A percentile compares a stretch with the other conserved stretches of the same genome.
These are phyloP conservation scores for Hypanus sabinus DNA, from an alignment of 2,113 vertebrate species.

Conservation along the genomic window DNA sequence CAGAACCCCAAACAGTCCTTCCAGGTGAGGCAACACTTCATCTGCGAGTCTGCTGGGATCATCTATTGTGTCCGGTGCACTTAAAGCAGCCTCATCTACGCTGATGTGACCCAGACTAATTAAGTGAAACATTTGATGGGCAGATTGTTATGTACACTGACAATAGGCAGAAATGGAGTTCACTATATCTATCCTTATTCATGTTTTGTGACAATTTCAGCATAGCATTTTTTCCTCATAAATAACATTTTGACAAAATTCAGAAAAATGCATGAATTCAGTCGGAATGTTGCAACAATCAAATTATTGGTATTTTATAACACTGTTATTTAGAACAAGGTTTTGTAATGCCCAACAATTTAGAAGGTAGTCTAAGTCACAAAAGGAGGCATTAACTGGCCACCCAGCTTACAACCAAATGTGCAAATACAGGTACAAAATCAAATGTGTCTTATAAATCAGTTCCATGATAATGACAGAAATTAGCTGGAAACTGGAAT, in stretches of 20 bases:
- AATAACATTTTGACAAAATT: neutral
- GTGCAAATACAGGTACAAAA: neutral
- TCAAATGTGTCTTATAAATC: neutral
- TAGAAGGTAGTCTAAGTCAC: neutral
- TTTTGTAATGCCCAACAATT: neutral
- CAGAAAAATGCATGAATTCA: neutral
- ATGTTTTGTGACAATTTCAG: neutral
- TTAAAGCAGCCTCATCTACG: too few relatives aligned
- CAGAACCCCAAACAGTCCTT: too few relatives aligned
- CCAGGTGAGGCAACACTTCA: too few relatives aligned
- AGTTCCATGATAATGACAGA: neutral
- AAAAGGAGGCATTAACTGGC: neutral
- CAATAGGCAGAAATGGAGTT: neutral
- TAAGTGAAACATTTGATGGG: neutral
- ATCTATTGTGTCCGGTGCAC: too few relatives aligned
- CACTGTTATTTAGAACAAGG: neutral
- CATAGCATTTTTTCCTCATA: neutral
- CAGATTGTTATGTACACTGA: neutral
- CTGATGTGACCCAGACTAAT: neutral
- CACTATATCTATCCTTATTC: neutral
- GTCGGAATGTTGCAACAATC: neutral
- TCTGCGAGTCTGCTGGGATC: too few relatives aligned
- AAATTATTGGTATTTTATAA: neutral
- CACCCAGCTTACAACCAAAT: neutral
- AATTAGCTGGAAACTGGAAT: neutral